Conservation (phyloP, 2,797 vertebrate species). For the Gymnopithys bicolor region DNA sequence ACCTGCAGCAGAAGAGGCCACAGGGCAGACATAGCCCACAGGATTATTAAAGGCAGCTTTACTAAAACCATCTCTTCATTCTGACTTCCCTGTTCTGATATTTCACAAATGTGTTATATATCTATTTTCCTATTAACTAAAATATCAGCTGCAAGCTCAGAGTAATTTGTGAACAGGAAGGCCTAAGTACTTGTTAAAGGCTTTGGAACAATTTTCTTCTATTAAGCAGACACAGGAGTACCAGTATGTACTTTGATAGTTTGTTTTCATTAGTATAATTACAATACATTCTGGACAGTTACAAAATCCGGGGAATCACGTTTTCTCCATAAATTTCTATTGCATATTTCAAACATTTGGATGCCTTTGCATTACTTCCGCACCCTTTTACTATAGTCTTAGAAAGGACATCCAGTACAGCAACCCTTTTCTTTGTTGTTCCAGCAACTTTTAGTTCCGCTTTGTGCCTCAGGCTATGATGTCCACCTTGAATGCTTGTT, state of each 20-base stretch:
- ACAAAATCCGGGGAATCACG: neutral
- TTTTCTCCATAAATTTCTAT: constrained; percentile 21
- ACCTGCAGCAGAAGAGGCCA: neutral
- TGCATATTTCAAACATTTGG: constrained; percentile 1
- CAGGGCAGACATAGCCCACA: neutral
- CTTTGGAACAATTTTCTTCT: constrained; percentile 16
- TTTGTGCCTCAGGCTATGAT: neutral
- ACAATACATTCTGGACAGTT: constrained; percentile 56
- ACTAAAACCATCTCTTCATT: neutral
- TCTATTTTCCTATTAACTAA: neutral
- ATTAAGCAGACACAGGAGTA: constrained; percentile 44
- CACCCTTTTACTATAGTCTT: neutral
- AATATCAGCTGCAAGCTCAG: neutral
- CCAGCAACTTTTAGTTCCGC: neutral
- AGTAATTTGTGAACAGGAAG: neutral
- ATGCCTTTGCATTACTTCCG: neutral
- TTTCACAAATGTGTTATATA: neutral
- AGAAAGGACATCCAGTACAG: neutral
- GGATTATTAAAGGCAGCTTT: neutral
- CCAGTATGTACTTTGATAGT: neutral
- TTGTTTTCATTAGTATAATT: constrained; percentile 50
- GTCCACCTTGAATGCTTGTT: neutral
- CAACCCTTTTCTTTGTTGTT: neutral
- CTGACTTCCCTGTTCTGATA: neutral
- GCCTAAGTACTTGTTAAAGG: neutral